A percentile compares a stretch with the other conserved stretches of the same genome.
Evolutionary conservation across 2,113 vertebrate genomes (phyloP).

Genomic region (Mus pahari): DNA sequence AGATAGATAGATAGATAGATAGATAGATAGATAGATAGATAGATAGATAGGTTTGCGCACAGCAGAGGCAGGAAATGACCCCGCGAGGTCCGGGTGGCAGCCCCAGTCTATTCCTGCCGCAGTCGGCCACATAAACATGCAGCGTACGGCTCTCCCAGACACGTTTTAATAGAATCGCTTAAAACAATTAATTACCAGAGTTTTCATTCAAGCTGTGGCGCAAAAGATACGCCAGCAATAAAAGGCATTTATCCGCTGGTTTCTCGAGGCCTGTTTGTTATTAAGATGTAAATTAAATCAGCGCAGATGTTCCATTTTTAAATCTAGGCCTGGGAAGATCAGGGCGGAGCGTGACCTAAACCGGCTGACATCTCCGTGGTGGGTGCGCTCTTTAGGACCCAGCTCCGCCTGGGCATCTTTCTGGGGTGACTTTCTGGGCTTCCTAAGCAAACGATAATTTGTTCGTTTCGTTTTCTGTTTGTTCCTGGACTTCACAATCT

Average conservation of each 20-base stretch:
- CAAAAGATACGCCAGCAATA: slow-evolving; percentile 97
- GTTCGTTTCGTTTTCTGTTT: slow-evolving; percentile 86
- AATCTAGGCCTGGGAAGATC: slow-evolving; percentile 96
- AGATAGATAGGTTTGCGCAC: fast-evolving
- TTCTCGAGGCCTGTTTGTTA: slow-evolving; percentile 99
- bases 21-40: not conserved
- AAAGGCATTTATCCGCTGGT: slow-evolving; percentile 98
- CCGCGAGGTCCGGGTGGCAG: fast-evolving
- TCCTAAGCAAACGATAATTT: slow-evolving; percentile 87
- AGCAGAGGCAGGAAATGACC: not conserved
- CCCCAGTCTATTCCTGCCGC: slow-evolving; percentile 49
- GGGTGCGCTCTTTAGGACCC: slow-evolving; percentile 93
- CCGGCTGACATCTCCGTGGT: slow-evolving; percentile 94
- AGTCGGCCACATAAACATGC: slow-evolving; percentile 90
- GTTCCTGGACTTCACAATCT: slow-evolving; percentile 48
- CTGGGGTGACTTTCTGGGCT: slow-evolving; percentile 83
- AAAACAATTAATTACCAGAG: slow-evolving; percentile 99
- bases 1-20: not conserved
- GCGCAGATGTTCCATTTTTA: slow-evolving; percentile 99
- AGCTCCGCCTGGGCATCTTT: slow-evolving; percentile 84
- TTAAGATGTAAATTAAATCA: slow-evolving; percentile 99
- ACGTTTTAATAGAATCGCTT: slow-evolving; percentile 99
- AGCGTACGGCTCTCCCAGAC: slow-evolving; percentile 92
- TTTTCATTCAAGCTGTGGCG: slow-evolving; percentile 95
- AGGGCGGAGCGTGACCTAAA: slow-evolving; percentile 90